Evolutionary conservation across 2,113 vertebrate species (phyloP), one percentile per base, ranked within the genome.

Genomic region (Tringa solitaria): DNA sequence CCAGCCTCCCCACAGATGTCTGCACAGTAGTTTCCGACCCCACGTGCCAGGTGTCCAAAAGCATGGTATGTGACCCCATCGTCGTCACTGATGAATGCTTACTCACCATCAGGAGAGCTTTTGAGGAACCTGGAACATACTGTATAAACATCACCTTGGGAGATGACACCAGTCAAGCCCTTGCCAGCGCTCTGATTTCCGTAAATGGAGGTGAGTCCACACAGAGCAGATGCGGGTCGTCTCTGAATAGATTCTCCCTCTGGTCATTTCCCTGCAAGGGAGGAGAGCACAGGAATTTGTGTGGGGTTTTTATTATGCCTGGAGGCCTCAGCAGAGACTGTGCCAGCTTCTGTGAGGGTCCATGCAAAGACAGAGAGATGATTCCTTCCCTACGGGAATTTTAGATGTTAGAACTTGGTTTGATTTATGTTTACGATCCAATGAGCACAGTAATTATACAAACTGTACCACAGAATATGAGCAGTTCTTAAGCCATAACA

Each of bases 91-190:
- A 98, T 1, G 26, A 90, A 20, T 99, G 99, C 63, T 91, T 98
- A 48, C 96, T 99, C 92, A 98, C 94, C 7, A 94, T 99, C 91
- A 98, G 95, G 51, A 98, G 98, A 80, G 97, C 98, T 65, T 99
- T 99, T 95, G 96, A 76, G 16, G 97, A 98, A 45, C 96, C 99
- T 2, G 99, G 99, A 76, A 99, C 96, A 2, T 99, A 99, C 94
- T 99, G 99, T 11, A 97, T 99, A 73, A 99, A 99, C 97, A 98
- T 99, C 95, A 99, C 99, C 35, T 89, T 99, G 96, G 97, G 97
- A 13, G 98, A 99, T 70, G 97, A 98, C 21, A 89, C 97, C 11
- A 99, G 99, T 54, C 90, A 98, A 96, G 98, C 98, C 69, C 98
- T 99, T 43, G 97, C 98, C 48, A 99, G 97, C 43, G 98, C 99